Evolutionary conservation across 1,140 invertebrate species (phyloP).

Genomic region (Xylocopa sonorina): DNA sequence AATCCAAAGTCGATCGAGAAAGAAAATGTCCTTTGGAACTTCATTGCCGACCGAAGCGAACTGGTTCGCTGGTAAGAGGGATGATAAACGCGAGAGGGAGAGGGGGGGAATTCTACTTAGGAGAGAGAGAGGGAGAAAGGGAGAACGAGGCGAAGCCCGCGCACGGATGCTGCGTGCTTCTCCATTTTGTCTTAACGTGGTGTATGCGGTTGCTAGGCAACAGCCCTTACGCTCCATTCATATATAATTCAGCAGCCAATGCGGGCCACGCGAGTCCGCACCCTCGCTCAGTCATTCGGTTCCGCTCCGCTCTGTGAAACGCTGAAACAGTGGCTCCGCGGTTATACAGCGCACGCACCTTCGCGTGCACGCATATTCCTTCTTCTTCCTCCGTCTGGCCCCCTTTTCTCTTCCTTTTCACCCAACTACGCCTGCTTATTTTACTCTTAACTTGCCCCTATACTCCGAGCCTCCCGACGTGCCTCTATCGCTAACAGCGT

Average conservation of each 20-base stretch:
- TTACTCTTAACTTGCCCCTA: slow-evolving; percentile 23
- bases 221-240: slow-evolving; percentile 82
- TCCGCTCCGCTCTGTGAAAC: slow-evolving; percentile 72
- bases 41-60: slow-evolving; percentile 16
- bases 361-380: slow-evolving; percentile 64
- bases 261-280: slow-evolving; percentile 81
- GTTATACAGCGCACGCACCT: slow-evolving; percentile 59
- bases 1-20: slow-evolving; percentile 5
- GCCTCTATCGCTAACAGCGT: slow-evolving; percentile 26
- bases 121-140: slow-evolving; percentile 19
- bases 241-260: slow-evolving; percentile 83
- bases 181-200: slow-evolving; percentile 82
- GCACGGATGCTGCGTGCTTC: slow-evolving; percentile 73
- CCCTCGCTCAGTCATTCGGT: slow-evolving; percentile 71
- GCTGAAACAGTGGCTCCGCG: slow-evolving; percentile 69
- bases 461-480: background rate
- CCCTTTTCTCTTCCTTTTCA: slow-evolving; percentile 1
- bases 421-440: slow-evolving; percentile 32
- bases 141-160: slow-evolving; percentile 38
- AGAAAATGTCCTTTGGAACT: slow-evolving; percentile 20
- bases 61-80: background rate
- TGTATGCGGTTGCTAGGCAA: slow-evolving; percentile 81
- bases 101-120: background rate
- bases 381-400: slow-evolving; percentile 36
- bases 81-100: slow-evolving; percentile 1